Percentiles rank a stretch among this genome's conserved stretches.
phyloP scores from a whole-genome alignment of 2,797 vertebrate genomes.

The Stomatorhinus walkeri region DNA sequence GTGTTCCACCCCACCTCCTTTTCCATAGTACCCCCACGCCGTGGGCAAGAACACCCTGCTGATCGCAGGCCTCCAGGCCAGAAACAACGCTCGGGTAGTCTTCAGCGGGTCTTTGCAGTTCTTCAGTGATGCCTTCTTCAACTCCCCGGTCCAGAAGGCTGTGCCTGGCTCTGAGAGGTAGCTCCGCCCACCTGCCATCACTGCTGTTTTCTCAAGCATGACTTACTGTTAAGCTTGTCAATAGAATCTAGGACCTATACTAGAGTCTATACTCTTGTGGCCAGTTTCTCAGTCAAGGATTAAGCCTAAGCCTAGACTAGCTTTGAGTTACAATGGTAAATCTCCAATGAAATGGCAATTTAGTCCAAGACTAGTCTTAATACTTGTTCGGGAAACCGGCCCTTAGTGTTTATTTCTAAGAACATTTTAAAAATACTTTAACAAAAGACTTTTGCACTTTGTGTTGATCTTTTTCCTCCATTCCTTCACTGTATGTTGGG shows the following conservation, averaged over 20 bases:
- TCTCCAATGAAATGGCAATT: too few species aligned
- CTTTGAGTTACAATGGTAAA: too few species aligned
- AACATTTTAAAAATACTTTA: too few species aligned
- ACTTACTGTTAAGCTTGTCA: background rate
- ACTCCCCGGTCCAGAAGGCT: constrained; percentile 85
- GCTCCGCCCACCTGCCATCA: background rate
- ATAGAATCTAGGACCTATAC: background rate
- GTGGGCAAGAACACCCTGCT: constrained; percentile 96
- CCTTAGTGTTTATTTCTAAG: too few species aligned
- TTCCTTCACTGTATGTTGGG: too few species aligned
- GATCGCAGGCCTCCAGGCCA: constrained; percentile 88
- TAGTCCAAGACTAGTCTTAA: too few species aligned
- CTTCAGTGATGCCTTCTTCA: constrained; percentile 94
- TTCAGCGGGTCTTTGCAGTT: constrained; percentile 94
- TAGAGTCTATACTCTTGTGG: too few species aligned
- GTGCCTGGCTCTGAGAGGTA: constrained; percentile 75
- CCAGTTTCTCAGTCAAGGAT: too few species aligned
- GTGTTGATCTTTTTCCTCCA: too few species aligned
- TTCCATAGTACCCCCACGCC: constrained; percentile 81
- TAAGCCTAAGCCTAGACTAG: too few species aligned
- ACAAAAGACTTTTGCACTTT: too few species aligned
- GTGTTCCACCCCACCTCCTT: background rate
- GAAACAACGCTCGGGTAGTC: constrained; percentile 91
- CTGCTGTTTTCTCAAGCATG: background rate
- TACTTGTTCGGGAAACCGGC: too few species aligned